A percentile compares a stretch with the other conserved stretches of the same genome.
Conservation (phyloP, 2,113 vertebrate genomes). For the Podarcis raffonei region DNA sequence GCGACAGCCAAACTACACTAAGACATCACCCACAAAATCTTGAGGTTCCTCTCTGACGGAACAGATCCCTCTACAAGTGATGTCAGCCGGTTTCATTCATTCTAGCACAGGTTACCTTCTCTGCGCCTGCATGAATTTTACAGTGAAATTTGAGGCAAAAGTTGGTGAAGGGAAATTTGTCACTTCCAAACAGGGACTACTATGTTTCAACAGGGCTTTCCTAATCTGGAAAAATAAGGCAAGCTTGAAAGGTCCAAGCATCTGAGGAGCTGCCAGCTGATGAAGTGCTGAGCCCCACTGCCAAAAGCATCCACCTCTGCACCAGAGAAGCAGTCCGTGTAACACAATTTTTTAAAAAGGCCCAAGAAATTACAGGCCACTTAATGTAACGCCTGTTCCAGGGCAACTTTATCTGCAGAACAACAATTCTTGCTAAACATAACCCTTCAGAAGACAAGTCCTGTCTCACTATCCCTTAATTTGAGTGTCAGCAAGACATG, state of each 20-base stretch:
- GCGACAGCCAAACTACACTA: neutral
- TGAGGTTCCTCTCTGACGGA: fast-evolving
- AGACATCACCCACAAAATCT: neutral
- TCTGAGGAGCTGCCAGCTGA: neutral
- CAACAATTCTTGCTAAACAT: neutral
- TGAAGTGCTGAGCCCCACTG: neutral
- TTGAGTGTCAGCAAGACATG: neutral
- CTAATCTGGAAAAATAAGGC: neutral
- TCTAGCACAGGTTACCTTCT: neutral
- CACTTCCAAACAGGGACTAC: neutral
- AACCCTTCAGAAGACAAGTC: neutral
- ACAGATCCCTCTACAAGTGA: neutral
- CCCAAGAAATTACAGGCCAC: too few species aligned
- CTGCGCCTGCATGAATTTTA: neutral
- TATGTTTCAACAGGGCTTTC: constrained; percentile 6
- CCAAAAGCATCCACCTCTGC: neutral
- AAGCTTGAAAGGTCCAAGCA: neutral
- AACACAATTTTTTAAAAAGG: neutral
- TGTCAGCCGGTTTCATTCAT: neutral
- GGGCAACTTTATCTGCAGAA: too few species aligned
- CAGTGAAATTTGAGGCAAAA: neutral
- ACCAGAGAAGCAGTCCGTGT: neutral
- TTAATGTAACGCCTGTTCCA: neutral
- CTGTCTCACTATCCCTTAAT: neutral
- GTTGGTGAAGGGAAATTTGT: neutral